Evolutionary conservation across 2,888 invertebrate species (phyloP).

Genomic region (Calliopum simillimum): DNA sequence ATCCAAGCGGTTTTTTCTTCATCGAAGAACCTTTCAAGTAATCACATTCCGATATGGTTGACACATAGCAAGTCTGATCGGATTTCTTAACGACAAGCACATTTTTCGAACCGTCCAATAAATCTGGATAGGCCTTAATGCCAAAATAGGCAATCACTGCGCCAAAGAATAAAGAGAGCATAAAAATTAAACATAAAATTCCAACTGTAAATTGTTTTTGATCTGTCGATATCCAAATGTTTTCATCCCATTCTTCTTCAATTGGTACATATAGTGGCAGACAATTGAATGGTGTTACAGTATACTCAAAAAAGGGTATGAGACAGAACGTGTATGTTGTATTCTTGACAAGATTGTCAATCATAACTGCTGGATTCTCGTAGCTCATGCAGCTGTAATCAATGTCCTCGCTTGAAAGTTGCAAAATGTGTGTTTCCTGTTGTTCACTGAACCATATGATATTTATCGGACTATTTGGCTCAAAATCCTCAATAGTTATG

Average conservation of each 20-base stretch:
- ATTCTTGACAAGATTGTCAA: slow-evolving; percentile 51
- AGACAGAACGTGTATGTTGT: slow-evolving; percentile 62
- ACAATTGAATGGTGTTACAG: slow-evolving; percentile 60
- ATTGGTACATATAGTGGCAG: slow-evolving; percentile 57
- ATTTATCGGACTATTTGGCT: slow-evolving; percentile 42
- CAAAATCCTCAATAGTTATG: slow-evolving; percentile 48
- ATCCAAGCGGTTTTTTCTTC: slow-evolving; percentile 24
- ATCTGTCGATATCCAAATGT: slow-evolving; percentile 49
- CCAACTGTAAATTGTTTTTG: slow-evolving; percentile 58
- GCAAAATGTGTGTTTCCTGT: slow-evolving; percentile 26
- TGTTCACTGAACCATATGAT: slow-evolving; percentile 61
- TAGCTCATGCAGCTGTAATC: slow-evolving; percentile 58
- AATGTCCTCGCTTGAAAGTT: slow-evolving; percentile 32
- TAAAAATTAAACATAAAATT: slow-evolving; percentile 56
- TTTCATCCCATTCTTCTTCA: slow-evolving; percentile 2
- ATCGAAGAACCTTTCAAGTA: slow-evolving; percentile 40
- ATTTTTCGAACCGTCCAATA: slow-evolving; percentile 60
- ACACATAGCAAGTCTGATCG: slow-evolving; percentile 51
- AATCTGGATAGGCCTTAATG: slow-evolving; percentile 57
- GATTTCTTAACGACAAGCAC: slow-evolving; percentile 57
- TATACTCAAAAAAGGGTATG: slow-evolving; percentile 43
- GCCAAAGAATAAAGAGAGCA: slow-evolving; percentile 54
- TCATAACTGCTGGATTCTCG: slow-evolving; percentile 48
- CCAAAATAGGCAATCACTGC: slow-evolving; percentile 57
- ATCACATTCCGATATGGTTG: slow-evolving; percentile 55